A percentile compares a stretch with the other conserved stretches of the same genome.
These are phyloP conservation scores for Mellilla xanthometata DNA, from an alignment of 2,888 invertebrate genomes.

Conservation along the genomic window DNA sequence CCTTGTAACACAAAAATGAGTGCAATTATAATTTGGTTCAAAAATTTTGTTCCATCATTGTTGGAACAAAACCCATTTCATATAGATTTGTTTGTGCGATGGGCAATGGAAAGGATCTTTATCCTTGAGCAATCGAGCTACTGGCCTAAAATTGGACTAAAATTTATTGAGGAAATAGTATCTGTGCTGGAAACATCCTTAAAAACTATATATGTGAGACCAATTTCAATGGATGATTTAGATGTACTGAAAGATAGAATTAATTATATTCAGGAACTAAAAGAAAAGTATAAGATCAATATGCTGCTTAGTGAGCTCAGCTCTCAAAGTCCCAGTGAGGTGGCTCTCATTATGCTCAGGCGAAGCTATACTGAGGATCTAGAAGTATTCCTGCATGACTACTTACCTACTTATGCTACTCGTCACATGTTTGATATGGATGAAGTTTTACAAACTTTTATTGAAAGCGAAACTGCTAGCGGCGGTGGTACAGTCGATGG, in stretches of 20 bases:
- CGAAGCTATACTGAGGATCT: constrained; percentile 78
- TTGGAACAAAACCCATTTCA: constrained; percentile 70
- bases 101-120: constrained; percentile 73
- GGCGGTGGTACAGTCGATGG: constrained; percentile 70
- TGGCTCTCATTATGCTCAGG: constrained; percentile 71
- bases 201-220: constrained; percentile 62
- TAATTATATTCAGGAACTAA: constrained; percentile 64
- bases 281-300: constrained; percentile 75
- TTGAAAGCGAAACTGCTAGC: constrained; percentile 67
- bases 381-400: constrained; percentile 60
- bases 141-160: constrained; percentile 78
- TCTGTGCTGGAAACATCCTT: constrained; percentile 60
- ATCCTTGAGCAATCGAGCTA: constrained; percentile 68
- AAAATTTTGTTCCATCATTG: constrained; percentile 66
- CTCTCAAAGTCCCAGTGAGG: constrained; percentile 66
- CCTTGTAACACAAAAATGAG: constrained; percentile 70
- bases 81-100: constrained; percentile 72
- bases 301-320: constrained; percentile 68
- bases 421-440: constrained; percentile 70
- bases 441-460: constrained; percentile 61
- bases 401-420: constrained; percentile 65
- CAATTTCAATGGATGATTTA: constrained; percentile 71
- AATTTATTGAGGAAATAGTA: constrained; percentile 67
- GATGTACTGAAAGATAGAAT: constrained; percentile 66
- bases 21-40: constrained; percentile 70